Evolutionary conservation across 2,797 vertebrate species (phyloP), one percentile per base, ranked within the genome.

Genomic region (Arrhamphus sclerolepis): DNA sequence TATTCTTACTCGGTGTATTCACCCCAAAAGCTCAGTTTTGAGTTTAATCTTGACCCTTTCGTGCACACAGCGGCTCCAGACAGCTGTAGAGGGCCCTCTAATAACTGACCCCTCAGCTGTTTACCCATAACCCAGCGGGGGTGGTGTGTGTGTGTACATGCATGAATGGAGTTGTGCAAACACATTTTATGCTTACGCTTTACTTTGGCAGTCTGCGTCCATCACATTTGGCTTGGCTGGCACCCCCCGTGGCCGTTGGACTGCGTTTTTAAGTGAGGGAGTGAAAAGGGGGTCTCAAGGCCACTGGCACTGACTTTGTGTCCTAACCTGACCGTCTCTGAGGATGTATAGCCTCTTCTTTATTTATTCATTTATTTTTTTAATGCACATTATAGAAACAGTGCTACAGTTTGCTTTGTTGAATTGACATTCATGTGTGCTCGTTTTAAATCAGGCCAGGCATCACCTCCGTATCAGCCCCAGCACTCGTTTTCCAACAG

Each of bases 201-300:
- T 59, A 46, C 57, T 56, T 68, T 74, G 60, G 66, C 47, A 0
- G 1, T 48, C 56, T 50, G 46, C 56, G 53, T 46, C 38, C 60
- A 68, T 72, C 56, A 47, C 47, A n/a, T 62, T 59, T 0, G 5
- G 41, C 46, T 66, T 70, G 61, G 61, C 58, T 41, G 31, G 43
- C 39, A n/a, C 52, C 59, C 52, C 62, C 24, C 38, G 34, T 57
- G 34, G 34, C 24, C 41, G 26, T 62, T 43, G 40, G 38, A 43
- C 1, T 50, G 18, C 39, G 41, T 34, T 31, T 31, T 26, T 26
- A 26, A 3, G 29, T 31, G 29, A 31, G 28, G 7, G 29, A 31
- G 9, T 11, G 7, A 34, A 34, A 34, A n/a, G n/a, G 31, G 31
- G 10, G 2, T 13, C 10, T 24, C 29, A 17, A 75, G 46, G 54